Conservation (phyloP, 2,797 vertebrate genomes). For the Petrocephalus schoutedeni region DNA sequence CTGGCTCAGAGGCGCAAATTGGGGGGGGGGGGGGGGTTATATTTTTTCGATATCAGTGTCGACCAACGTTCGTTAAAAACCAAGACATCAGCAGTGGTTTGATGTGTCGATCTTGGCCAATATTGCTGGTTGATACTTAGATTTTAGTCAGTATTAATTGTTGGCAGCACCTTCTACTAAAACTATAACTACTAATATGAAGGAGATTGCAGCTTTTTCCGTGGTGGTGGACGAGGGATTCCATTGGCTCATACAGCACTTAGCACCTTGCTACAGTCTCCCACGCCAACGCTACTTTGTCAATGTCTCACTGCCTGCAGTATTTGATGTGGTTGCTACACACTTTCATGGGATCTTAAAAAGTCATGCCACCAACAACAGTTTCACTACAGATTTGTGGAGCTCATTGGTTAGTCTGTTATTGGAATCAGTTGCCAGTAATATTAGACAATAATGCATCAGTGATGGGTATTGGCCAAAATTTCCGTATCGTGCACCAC, state of each 20-base stretch:
- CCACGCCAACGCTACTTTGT: neutral
- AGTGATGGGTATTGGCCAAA: neutral
- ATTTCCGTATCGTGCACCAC: neutral
- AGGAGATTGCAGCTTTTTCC: neutral
- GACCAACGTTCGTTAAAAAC: neutral
- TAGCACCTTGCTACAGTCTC: neutral
- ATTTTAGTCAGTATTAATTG: neutral
- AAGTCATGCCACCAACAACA: neutral
- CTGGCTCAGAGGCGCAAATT: neutral
- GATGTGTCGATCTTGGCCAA: neutral
- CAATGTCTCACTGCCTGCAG: neutral
- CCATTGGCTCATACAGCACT: neutral
- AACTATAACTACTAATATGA: neutral
- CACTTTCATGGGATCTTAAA: neutral
- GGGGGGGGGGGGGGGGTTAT: too few relatives aligned
- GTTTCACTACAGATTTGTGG: neutral
- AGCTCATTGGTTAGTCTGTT: neutral
- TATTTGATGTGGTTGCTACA: neutral
- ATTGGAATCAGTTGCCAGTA: neutral
- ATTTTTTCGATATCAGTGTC: neutral
- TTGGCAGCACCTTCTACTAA: neutral
- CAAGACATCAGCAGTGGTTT: neutral
- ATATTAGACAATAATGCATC: neutral
- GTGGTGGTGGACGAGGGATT: neutral
- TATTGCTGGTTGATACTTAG: neutral